Percentiles rank a stretch among this genome's conserved stretches.
These are phyloP conservation scores for Cryptus viduatorius DNA, from an alignment of 2,888 invertebrate genomes.

Conservation along the genomic window DNA sequence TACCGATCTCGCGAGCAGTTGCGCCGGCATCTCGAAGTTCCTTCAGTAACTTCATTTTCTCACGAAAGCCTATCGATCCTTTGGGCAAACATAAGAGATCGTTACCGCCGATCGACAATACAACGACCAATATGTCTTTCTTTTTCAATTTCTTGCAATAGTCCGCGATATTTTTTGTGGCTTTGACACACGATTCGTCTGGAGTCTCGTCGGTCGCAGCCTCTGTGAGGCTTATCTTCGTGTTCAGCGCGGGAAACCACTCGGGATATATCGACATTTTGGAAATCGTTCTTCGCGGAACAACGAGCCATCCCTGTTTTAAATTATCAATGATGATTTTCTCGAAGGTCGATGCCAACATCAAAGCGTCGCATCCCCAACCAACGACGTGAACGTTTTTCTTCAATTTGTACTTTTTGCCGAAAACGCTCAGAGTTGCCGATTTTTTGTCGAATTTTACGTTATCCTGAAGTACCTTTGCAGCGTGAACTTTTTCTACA, in stretches of 20 bases:
- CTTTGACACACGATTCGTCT: constrained; percentile 85
- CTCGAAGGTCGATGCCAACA: constrained; percentile 86
- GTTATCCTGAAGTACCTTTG: constrained; percentile 73
- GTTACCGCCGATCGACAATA: constrained; percentile 89
- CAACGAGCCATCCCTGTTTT: constrained; percentile 86
- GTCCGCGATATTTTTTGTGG: constrained; percentile 85
- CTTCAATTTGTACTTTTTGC: constrained; percentile 74
- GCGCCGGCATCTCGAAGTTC: constrained; percentile 86
- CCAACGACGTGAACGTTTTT: constrained; percentile 84
- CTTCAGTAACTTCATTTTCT: constrained; percentile 86
- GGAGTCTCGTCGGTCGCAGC: constrained; percentile 87
- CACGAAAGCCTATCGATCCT: constrained; percentile 86
- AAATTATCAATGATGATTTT: constrained; percentile 85
- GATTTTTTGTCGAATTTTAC: constrained; percentile 74
- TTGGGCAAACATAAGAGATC: constrained; percentile 88
- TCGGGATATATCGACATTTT: constrained; percentile 75
- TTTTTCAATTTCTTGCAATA: constrained; percentile 84
- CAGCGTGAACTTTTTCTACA: constrained; percentile 73
- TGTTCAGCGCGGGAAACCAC: constrained; percentile 75
- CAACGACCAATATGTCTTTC: constrained; percentile 86
- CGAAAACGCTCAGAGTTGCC: constrained; percentile 70
- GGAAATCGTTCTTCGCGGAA: constrained; percentile 85
- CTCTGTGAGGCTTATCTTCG: constrained; percentile 84
- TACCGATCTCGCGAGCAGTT: constrained; percentile 87
- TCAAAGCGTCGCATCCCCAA: constrained; percentile 88